A percentile compares a stretch with the other conserved stretches of the same genome.
These are phyloP conservation scores for Vulpes lagopus DNA, from an alignment of 2,113 vertebrate genomes.

Conservation along the genomic window DNA sequence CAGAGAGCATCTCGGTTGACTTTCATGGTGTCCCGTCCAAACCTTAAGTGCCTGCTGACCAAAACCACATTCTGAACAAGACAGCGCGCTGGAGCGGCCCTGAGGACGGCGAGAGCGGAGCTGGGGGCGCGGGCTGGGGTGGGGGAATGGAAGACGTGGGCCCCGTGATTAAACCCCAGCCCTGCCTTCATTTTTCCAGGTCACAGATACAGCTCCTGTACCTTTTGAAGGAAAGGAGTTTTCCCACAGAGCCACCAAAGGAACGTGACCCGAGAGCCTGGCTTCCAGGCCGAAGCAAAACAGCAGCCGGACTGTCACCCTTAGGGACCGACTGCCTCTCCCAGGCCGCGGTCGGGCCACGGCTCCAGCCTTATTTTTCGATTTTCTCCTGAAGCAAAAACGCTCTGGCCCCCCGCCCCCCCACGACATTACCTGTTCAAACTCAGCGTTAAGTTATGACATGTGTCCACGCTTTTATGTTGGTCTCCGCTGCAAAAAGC, in stretches of 20 bases:
- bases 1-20: constrained; percentile 79
- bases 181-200: constrained; percentile 34
- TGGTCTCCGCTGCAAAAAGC: constrained; percentile 74
- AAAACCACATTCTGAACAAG: background rate
- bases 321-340: constrained; percentile 17
- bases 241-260: constrained; percentile 38
- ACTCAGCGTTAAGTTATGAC: constrained; percentile 74
- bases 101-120: background rate
- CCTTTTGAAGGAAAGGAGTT: constrained; percentile 67
- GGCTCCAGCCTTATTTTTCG: background rate
- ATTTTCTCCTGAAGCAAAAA: constrained; percentile 22
- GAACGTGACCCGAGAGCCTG: constrained; percentile 31
- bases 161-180: background rate
- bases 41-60: constrained; percentile 82
- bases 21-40: constrained; percentile 74
- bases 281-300: background rate
- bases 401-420: constrained; percentile 3
- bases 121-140: background rate
- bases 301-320: background rate
- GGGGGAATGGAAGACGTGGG: constrained; percentile 61
- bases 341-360: background rate
- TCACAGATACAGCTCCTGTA: constrained; percentile 36
- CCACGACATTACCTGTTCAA: constrained; percentile 18
- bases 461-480: background rate
- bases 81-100: background rate